Percentiles rank a stretch among this genome's conserved stretches.
Evolutionary conservation across 2,113 vertebrate genomes (phyloP).

Genomic region (Gavialis gangeticus): DNA sequence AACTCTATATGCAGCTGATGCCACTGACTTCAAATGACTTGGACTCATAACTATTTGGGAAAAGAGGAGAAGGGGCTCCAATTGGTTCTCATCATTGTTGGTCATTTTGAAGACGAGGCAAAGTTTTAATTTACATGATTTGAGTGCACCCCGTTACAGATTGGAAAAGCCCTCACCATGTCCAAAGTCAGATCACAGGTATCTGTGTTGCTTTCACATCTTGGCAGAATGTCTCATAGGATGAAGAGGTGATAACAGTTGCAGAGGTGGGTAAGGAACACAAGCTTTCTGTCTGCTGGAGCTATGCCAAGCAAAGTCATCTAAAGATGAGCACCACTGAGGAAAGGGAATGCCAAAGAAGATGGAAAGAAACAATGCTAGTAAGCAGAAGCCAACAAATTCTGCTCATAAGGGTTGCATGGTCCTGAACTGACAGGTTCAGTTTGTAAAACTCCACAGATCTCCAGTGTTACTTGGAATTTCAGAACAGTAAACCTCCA

Average conservation of each 20-base stretch:
- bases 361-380: neutral
- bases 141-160: neutral
- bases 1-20: neutral
- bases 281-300: neutral
- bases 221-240: conserved; percentile 31
- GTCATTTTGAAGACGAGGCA: neutral
- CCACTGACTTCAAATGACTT: neutral
- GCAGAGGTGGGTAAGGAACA: conserved; percentile 39
- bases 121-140: neutral
- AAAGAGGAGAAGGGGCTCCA: neutral
- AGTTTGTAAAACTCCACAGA: neutral
- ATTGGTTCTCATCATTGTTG: neutral
- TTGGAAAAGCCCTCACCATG: conserved; percentile 20
- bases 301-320: neutral
- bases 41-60: neutral
- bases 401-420: neutral
- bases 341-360: neutral
- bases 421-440: neutral
- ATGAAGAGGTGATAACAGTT: conserved; percentile 65
- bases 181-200: neutral
- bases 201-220: conserved; percentile 23
- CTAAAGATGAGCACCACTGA: neutral
- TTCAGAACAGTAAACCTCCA: conserved; percentile 43
- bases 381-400: neutral
- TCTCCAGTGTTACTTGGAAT: conserved; percentile 13